phyloP scores from a whole-genome alignment of 1,140 invertebrate genomes.

The Dendroctonus ponderosae region DNA sequence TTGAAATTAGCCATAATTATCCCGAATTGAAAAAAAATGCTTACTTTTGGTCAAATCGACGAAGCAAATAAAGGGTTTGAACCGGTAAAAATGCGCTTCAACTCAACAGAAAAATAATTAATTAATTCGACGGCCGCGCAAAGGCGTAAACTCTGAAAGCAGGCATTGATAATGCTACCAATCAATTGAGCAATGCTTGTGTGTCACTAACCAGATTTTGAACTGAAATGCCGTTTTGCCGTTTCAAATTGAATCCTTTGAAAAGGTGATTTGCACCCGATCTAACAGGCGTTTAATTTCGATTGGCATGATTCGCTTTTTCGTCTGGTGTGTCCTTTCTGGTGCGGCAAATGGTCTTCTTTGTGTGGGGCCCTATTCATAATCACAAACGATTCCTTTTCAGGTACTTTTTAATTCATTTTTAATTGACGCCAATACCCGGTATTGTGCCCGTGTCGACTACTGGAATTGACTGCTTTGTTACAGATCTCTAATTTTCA shows the following conservation, averaged over 20 bases:
- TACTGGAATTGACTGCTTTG: slow-evolving; percentile 33
- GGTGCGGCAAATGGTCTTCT: slow-evolving; percentile 9
- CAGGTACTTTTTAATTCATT: slow-evolving; percentile 29
- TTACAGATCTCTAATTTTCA: slow-evolving; percentile 21
- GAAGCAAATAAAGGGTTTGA: no score
- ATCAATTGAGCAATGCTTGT: no score
- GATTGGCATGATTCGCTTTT: slow-evolving; percentile 28
- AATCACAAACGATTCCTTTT: slow-evolving; percentile 34
- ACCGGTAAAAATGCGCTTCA: no score
- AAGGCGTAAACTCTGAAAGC: no score
- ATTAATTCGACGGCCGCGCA: no score
- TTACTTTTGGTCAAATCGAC: no score
- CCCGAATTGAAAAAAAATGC: no score
- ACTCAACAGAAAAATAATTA: no score
- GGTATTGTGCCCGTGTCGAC: slow-evolving; percentile 20
- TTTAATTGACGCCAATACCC: slow-evolving; percentile 26
- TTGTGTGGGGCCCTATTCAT: slow-evolving; percentile 27
- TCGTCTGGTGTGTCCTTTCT: slow-evolving; percentile 27
- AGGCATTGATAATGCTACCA: no score
- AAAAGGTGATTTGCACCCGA: slow-evolving; percentile 6
- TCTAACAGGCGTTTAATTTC: slow-evolving; percentile 30
- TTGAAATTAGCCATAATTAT: no score
- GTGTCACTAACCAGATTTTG: no score
- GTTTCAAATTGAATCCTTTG: slow-evolving; percentile 24
- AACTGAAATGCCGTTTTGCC: no score